A percentile compares a stretch with the other conserved stretches of the same genome.
Evolutionary conservation across 2,888 invertebrate species (phyloP).

Genomic region (Amphimallon solstitiale): DNA sequence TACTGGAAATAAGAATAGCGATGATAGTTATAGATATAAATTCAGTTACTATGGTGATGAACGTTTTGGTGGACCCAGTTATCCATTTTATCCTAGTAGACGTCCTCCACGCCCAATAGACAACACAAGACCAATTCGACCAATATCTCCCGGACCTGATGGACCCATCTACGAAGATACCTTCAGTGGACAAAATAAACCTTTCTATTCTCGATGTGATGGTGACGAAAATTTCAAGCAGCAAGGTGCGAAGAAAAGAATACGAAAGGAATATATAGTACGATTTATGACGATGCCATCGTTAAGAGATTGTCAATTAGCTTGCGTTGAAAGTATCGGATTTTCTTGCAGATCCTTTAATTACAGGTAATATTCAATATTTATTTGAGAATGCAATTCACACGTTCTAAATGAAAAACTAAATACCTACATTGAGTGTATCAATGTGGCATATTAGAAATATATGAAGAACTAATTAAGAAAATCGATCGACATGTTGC

Average conservation of each 20-base stretch:
- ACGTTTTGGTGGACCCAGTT: constrained; percentile 56
- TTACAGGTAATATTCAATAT: constrained; percentile 69
- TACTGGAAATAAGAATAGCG: constrained; percentile 48
- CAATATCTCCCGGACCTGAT: constrained; percentile 60
- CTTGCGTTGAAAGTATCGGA: constrained; percentile 83
- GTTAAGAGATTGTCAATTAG: constrained; percentile 83
- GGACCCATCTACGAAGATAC: constrained; percentile 61
- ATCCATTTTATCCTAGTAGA: constrained; percentile 58
- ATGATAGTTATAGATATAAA: constrained; percentile 43
- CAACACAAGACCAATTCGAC: constrained; percentile 43
- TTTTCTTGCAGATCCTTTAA: constrained; percentile 90
- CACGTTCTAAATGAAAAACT: no score
- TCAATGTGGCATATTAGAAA: no score
- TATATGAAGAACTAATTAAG: no score
- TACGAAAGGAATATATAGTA: constrained; percentile 81
- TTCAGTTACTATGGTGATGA: constrained; percentile 56
- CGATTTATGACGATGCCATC: constrained; percentile 78
- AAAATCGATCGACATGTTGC: no score
- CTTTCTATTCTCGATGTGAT: constrained; percentile 75
- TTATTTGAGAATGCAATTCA: neutral
- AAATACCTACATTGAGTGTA: no score
- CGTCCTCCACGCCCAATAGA: constrained; percentile 49
- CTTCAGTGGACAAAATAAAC: constrained; percentile 60
- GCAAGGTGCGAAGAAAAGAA: constrained; percentile 80
- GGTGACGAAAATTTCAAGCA: constrained; percentile 85